phyloP scores from a whole-genome alignment of 2,888 invertebrate genomes.

The Agonopterix arenella region DNA sequence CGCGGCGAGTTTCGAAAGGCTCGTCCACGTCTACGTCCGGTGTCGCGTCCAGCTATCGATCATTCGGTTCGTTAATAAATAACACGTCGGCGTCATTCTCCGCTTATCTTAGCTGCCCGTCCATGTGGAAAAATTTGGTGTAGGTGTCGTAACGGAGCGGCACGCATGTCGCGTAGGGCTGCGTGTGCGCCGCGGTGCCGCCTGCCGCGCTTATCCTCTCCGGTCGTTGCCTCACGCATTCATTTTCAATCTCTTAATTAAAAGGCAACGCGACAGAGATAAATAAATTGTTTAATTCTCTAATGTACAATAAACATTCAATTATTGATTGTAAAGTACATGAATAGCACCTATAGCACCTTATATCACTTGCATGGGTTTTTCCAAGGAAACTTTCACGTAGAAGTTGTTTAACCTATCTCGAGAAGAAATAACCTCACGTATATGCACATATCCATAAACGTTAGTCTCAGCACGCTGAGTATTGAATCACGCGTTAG shows the following conservation, averaged over 20 bases:
- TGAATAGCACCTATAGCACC: too few relatives aligned
- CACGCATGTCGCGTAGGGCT: slow-evolving; percentile 65
- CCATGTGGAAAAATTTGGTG: slow-evolving; percentile 76
- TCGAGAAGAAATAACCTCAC: slow-evolving; percentile 32
- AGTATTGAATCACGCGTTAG: slow-evolving; percentile 50
- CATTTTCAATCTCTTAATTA: slow-evolving; percentile 62
- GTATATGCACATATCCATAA: slow-evolving; percentile 45
- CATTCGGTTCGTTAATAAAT: slow-evolving; percentile 78
- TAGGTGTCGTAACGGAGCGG: slow-evolving; percentile 74
- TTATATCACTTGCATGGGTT: too few relatives aligned
- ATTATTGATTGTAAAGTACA: too few relatives aligned
- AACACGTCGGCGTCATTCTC: slow-evolving; percentile 71
- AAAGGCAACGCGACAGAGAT: slow-evolving; percentile 27
- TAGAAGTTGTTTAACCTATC: slow-evolving; percentile 28
- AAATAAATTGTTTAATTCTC: not conserved
- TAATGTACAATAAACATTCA: not conserved
- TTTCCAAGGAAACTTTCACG: slow-evolving; percentile 35
- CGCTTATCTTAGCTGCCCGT: slow-evolving; percentile 72
- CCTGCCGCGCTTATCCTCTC: slow-evolving; percentile 49
- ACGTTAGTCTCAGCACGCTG: slow-evolving; percentile 34
- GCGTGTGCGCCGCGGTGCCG: slow-evolving; percentile 41
- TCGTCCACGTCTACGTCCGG: slow-evolving; percentile 63
- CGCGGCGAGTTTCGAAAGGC: slow-evolving; percentile 66
- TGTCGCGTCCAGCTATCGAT: slow-evolving; percentile 75
- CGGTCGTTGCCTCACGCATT: slow-evolving; percentile 52